A percentile compares a stretch with the other conserved stretches of the same genome.
These are phyloP conservation scores for Cenopis cana DNA, from an alignment of 2,888 invertebrate species.

Conservation along the genomic window DNA sequence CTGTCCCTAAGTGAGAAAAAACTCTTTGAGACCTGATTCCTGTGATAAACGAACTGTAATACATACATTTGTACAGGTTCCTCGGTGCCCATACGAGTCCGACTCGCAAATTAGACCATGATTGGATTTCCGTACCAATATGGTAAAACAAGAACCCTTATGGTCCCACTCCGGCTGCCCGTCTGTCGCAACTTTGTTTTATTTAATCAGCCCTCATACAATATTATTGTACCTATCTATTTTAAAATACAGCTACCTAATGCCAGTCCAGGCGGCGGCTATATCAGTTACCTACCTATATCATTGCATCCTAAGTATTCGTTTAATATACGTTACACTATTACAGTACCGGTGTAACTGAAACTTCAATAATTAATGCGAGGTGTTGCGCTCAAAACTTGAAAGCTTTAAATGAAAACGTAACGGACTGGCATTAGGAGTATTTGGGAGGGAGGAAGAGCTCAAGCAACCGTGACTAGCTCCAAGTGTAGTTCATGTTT, in stretches of 20 bases:
- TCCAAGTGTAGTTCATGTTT: not conserved
- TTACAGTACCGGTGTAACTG: not conserved
- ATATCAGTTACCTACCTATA: not conserved
- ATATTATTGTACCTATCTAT: not conserved
- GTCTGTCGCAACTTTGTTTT: too few relatives aligned
- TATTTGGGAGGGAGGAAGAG: too few relatives aligned
- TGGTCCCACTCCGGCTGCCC: too few relatives aligned
- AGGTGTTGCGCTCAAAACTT: not conserved
- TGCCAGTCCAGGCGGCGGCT: not conserved
- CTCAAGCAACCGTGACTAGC: too few relatives aligned
- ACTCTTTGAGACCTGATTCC: too few relatives aligned
- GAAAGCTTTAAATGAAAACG: not conserved
- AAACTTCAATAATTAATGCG: slow-evolving; percentile 7
- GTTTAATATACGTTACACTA: not conserved
- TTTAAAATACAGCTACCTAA: not conserved
- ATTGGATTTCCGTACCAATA: too few relatives aligned
- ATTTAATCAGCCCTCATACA: not conserved
- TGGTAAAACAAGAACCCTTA: too few relatives aligned
- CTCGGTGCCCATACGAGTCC: too few relatives aligned
- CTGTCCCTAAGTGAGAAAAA: too few relatives aligned
- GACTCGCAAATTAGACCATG: too few relatives aligned
- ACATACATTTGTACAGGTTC: too few relatives aligned
- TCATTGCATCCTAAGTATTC: not conserved
- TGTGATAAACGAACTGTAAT: too few relatives aligned
- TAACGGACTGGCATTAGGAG: not conserved